Evolutionary conservation across 2,888 invertebrate genomes (phyloP).

Genomic region (Nezara viridula): DNA sequence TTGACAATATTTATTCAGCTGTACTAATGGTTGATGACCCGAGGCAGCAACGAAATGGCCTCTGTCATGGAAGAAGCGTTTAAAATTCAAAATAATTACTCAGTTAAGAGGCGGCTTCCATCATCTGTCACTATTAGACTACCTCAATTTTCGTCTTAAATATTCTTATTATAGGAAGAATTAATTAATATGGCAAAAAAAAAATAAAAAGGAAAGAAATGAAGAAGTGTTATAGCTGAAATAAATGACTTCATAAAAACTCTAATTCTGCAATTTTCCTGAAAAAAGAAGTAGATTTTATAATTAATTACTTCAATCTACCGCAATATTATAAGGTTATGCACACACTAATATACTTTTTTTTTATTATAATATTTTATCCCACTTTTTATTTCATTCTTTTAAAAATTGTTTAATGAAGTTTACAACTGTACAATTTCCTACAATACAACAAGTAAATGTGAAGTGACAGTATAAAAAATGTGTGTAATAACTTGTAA

Average conservation of each 20-base stretch:
- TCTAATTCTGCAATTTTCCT: not conserved
- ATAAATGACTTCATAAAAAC: slow-evolving; percentile 1
- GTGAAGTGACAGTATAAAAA: too few relatives aligned
- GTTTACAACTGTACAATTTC: too few relatives aligned
- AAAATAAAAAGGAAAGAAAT: not conserved
- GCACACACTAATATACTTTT: not conserved
- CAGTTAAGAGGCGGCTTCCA: slow-evolving; percentile 3
- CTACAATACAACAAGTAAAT: too few relatives aligned
- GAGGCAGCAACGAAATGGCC: not conserved
- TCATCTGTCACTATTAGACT: slow-evolving; percentile 14
- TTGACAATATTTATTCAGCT: not conserved
- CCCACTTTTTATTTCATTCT: too few relatives aligned
- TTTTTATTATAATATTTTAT: too few relatives aligned
- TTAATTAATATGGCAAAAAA: not conserved
- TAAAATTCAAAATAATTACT: slow-evolving; percentile 14
- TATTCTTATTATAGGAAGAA: not conserved
- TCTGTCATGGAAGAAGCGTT: not conserved
- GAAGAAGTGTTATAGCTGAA: not conserved
- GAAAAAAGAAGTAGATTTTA: not conserved
- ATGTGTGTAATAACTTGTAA: too few relatives aligned
- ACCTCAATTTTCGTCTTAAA: not conserved
- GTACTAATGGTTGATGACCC: not conserved
- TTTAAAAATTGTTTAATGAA: too few relatives aligned
- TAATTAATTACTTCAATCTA: not conserved
- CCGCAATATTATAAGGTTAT: not conserved